These are phyloP conservation scores for Philereme transversata DNA, from an alignment of 2,888 invertebrate genomes.

Conservation along the genomic window DNA sequence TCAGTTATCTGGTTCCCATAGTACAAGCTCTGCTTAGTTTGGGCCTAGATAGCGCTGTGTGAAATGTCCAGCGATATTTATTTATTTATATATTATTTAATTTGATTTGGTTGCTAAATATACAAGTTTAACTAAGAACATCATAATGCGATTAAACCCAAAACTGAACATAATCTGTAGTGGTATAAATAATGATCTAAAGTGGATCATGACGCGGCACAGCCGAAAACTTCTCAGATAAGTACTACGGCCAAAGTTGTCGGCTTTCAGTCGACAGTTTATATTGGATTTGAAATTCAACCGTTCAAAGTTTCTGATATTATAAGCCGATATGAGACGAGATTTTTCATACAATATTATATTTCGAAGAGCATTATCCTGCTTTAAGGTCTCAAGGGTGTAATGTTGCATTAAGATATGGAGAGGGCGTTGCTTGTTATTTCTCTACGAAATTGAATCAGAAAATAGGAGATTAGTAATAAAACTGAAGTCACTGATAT, in stretches of 20 bases:
- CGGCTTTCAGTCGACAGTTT: conserved; percentile 53
- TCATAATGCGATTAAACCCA: too few species aligned
- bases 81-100: too few species aligned
- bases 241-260: conserved; percentile 49
- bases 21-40: too few species aligned
- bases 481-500: too few species aligned
- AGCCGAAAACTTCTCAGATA: conserved; percentile 54
- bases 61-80: too few species aligned
- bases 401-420: background rate
- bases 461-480: too few species aligned
- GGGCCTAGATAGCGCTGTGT: too few species aligned
- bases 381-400: conserved; percentile 1
- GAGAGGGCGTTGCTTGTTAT: too few species aligned
- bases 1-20: too few species aligned
- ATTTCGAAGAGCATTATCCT: conserved; percentile 15
- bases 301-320: conserved; percentile 55
- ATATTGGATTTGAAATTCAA: conserved; percentile 67
- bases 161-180: conserved; percentile 3
- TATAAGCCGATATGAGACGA: conserved; percentile 54
- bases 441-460: too few species aligned
- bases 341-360: conserved; percentile 43
- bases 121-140: too few species aligned
- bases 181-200: conserved; percentile 52
- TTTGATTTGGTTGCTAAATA: too few species aligned
- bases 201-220: conserved; percentile 50